Conservation (phyloP, 2,888 invertebrate genomes). For the Rotaria socialis region DNA sequence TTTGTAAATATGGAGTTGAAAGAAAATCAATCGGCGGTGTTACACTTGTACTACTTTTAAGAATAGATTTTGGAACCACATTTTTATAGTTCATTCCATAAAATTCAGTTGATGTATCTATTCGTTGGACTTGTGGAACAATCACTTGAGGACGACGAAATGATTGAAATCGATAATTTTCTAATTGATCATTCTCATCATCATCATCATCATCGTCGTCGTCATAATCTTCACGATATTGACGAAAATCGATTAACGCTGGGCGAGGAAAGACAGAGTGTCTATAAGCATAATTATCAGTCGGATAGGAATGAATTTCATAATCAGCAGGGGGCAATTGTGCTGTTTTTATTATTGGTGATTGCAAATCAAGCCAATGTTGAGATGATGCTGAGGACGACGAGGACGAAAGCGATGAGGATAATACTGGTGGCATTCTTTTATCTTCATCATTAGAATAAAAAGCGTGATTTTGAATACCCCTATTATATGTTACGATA, state of each 20-base stretch:
- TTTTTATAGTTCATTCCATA: not conserved
- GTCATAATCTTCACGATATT: not conserved
- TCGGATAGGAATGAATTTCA: not conserved
- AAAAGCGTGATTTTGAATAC: not conserved
- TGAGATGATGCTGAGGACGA: not conserved
- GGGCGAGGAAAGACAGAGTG: not conserved
- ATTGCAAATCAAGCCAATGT: not conserved
- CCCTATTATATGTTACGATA: not conserved
- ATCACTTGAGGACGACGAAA: not conserved
- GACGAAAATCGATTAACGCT: not conserved
- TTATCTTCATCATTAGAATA: not conserved
- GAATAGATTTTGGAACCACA: conserved; percentile 21
- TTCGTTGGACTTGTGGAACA: not conserved
- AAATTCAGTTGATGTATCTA: conserved; percentile 15
- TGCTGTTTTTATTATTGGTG: not conserved
- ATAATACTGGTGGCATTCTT: not conserved
- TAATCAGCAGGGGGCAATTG: conserved; percentile 29
- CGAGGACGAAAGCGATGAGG: not conserved
- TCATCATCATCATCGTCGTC: not conserved
- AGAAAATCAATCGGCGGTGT: not conserved
- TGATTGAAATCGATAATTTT: not conserved
- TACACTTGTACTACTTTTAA: not conserved
- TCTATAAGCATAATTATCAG: not conserved
- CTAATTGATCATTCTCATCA: not conserved
- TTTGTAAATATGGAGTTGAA: not conserved